Evolutionary conservation across 2,113 vertebrate species (phyloP).

Genomic region (Platycercus adscitus): DNA sequence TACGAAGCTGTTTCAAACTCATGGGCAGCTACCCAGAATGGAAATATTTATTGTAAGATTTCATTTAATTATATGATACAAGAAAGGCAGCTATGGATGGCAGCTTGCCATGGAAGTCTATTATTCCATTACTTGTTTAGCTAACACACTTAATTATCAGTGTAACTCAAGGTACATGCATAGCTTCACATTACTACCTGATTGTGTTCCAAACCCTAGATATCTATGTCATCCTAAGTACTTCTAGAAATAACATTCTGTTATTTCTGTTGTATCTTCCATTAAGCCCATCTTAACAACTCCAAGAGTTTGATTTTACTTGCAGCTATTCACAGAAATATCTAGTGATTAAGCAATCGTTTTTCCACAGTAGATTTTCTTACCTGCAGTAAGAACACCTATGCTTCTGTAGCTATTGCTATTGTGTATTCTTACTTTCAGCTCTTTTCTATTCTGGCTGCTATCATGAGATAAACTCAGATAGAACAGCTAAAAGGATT

Average conservation of each 20-base stretch:
- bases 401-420: background rate
- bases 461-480: background rate
- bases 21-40: background rate
- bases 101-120: background rate
- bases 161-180: background rate
- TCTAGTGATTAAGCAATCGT: background rate
- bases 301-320: slow-evolving; percentile 18
- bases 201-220: background rate
- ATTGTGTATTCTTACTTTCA: background rate
- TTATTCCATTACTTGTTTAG: slow-evolving; percentile 8
- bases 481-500: background rate
- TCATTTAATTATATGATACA: slow-evolving; percentile 6
- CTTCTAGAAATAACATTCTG: background rate
- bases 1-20: background rate
- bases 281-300: background rate
- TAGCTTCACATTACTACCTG: background rate
- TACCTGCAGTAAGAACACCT: background rate
- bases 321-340: background rate
- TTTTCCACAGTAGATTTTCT: background rate
- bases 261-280: background rate
- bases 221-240: background rate
- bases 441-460: background rate
- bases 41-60: slow-evolving; percentile 26
- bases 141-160: background rate
- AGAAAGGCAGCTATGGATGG: background rate